Percentiles rank a stretch among this genome's conserved stretches.
These are phyloP conservation scores for Tipula confusa DNA, from an alignment of 2,888 invertebrate species.

Conservation along the genomic window DNA sequence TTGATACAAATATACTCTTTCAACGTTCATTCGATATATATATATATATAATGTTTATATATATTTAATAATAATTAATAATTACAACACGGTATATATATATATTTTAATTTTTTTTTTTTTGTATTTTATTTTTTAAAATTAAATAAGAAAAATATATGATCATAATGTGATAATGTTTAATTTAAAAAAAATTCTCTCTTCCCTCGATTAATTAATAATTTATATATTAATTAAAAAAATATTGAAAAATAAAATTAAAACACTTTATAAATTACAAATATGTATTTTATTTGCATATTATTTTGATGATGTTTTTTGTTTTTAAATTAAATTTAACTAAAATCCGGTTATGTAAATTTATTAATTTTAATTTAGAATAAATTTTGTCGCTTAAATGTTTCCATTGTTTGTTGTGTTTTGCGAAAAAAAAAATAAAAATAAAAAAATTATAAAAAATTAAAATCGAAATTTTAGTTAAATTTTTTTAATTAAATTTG, in stretches of 20 bases:
- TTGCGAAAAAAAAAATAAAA: neutral
- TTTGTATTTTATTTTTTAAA: neutral
- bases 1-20: neutral
- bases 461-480: conserved; percentile 6
- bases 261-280: neutral
- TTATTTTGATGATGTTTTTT: neutral
- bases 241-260: neutral
- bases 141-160: neutral
- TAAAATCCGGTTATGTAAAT: neutral
- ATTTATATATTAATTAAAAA: neutral
- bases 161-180: neutral
- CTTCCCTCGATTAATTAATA: neutral
- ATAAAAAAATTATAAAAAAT: neutral
- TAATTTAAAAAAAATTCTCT: neutral
- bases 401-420: neutral
- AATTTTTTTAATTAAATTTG: neutral
- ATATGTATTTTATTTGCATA: neutral
- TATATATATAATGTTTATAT: neutral
- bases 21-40: neutral
- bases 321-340: no score
- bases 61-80: conserved; percentile 13
- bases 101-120: conserved; percentile 8
- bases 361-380: neutral
- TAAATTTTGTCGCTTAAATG: neutral
- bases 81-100: conserved; percentile 20